A percentile compares a stretch with the other conserved stretches of the same genome.
Conservation (phyloP, 2,888 invertebrate genomes). For the Andrena flavipes region DNA sequence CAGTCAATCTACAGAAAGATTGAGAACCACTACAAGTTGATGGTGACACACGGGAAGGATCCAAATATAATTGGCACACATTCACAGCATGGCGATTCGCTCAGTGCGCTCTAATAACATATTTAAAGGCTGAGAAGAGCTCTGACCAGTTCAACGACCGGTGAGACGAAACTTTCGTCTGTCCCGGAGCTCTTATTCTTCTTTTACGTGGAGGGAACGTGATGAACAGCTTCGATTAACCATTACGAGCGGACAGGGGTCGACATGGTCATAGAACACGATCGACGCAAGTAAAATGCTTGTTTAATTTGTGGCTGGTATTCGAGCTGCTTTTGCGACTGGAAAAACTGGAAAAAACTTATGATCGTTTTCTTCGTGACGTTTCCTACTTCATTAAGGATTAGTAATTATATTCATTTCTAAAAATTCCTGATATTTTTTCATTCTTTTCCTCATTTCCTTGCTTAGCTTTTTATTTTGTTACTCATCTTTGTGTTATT, state of each 20-base stretch:
- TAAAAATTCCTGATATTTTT: no score
- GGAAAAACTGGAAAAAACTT: background rate
- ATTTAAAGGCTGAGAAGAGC: constrained; percentile 21
- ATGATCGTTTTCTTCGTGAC: no score
- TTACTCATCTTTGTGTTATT: no score
- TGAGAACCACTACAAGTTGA: constrained; percentile 8
- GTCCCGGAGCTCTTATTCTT: constrained; percentile 20
- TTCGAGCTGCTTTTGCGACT: background rate
- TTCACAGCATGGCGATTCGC: background rate
- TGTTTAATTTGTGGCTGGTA: constrained; percentile 46
- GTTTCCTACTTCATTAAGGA: no score
- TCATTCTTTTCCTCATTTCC: no score
- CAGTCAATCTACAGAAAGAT: background rate
- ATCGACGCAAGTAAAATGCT: constrained; percentile 62
- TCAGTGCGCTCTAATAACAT: constrained; percentile 26
- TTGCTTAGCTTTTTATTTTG: no score
- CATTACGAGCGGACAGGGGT: constrained; percentile 69
- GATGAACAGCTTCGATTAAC: constrained; percentile 75
- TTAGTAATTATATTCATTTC: no score
- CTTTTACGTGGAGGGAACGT: constrained; percentile 47
- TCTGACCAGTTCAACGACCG: constrained; percentile 52
- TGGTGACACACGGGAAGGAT: constrained; percentile 2
- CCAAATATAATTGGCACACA: constrained; percentile 34
- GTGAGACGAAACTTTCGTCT: constrained; percentile 26
- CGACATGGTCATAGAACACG: constrained; percentile 71